A percentile compares a stretch with the other conserved stretches of the same genome.
Evolutionary conservation across 1,140 invertebrate species (phyloP).

Genomic region (Yoshiicerus persimilis): DNA sequence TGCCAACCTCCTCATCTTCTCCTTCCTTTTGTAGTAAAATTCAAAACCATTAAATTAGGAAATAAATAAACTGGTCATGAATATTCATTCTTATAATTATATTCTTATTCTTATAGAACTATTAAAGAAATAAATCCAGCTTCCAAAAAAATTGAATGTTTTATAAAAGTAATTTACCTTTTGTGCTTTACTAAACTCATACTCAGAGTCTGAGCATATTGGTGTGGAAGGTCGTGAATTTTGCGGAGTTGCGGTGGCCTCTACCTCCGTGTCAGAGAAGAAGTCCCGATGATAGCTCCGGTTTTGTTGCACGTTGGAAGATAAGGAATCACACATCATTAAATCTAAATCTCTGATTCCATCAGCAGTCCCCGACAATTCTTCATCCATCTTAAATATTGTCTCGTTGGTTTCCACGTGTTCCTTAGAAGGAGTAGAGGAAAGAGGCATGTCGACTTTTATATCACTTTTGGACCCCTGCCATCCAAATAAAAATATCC

Average conservation of each 20-base stretch:
- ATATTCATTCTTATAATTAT: no score
- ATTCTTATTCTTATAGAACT: no score
- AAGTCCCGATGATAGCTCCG: conserved; percentile 49
- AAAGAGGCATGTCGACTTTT: background rate
- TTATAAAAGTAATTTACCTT: conserved; percentile 20
- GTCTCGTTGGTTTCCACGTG: conserved; percentile 14
- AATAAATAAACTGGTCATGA: no score
- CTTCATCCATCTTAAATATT: conserved; percentile 49
- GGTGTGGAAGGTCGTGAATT: conserved; percentile 74
- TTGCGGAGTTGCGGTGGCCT: conserved; percentile 58
- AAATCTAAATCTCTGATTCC: background rate
- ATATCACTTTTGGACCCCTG: conserved; percentile 47
- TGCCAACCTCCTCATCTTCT: conserved; percentile 48
- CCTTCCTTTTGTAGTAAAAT: no score
- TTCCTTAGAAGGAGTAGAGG: background rate
- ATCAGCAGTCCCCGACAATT: conserved; percentile 21
- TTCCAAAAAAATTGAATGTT: background rate
- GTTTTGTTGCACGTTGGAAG: background rate
- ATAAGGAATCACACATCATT: background rate
- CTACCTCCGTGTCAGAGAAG: conserved; percentile 49
- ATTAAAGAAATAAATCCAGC: no score
- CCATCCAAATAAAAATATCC: background rate
- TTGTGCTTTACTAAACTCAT: conserved; percentile 66
- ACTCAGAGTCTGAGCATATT: conserved; percentile 90
- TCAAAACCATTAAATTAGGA: no score